Percentiles rank a stretch among this genome's conserved stretches.
These are phyloP conservation scores for Typhlichthys eigenmanni DNA, from an alignment of 2,797 vertebrate genomes.

Conservation along the genomic window DNA sequence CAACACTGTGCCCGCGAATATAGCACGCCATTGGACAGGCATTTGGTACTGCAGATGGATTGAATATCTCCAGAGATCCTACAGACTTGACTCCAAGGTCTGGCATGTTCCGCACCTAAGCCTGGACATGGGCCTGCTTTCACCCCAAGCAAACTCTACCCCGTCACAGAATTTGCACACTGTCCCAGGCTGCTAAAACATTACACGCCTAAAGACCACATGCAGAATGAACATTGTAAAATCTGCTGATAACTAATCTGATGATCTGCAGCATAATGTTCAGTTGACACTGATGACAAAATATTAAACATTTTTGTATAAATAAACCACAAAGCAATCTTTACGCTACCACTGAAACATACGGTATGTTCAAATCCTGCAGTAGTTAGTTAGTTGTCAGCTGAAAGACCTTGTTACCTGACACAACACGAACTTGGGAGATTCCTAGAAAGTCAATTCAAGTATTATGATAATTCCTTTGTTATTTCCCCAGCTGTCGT, in stretches of 20 bases:
- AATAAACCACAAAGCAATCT: too few species aligned
- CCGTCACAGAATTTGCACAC: constrained; percentile 26
- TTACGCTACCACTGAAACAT: too few species aligned
- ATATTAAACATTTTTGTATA: too few species aligned
- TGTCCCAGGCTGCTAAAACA: background rate
- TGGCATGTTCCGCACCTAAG: constrained; percentile 48
- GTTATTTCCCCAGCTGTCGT: constrained; percentile 1
- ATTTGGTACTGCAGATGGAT: constrained; percentile 64
- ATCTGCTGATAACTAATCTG: too few species aligned
- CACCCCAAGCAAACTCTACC: constrained; percentile 44
- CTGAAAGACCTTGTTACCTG: constrained; percentile 55
- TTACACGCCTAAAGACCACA: too few species aligned
- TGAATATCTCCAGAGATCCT: constrained; percentile 68
- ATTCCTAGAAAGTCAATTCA: constrained; percentile 15
- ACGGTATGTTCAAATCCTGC: too few species aligned
- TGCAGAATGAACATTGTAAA: too few species aligned
- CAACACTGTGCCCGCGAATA: too few species aligned
- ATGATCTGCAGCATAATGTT: too few species aligned
- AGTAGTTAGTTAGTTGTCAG: background rate
- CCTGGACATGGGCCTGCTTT: constrained; percentile 57
- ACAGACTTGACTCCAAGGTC: constrained; percentile 39
- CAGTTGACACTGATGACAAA: too few species aligned
- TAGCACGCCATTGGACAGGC: constrained; percentile 25
- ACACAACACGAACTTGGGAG: constrained; percentile 49
- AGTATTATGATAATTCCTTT: constrained; percentile 21